A percentile compares a stretch with the other conserved stretches of the same genome.
Evolutionary conservation across 2,888 invertebrate species (phyloP).

Genomic region (Chorisops tibialis): DNA sequence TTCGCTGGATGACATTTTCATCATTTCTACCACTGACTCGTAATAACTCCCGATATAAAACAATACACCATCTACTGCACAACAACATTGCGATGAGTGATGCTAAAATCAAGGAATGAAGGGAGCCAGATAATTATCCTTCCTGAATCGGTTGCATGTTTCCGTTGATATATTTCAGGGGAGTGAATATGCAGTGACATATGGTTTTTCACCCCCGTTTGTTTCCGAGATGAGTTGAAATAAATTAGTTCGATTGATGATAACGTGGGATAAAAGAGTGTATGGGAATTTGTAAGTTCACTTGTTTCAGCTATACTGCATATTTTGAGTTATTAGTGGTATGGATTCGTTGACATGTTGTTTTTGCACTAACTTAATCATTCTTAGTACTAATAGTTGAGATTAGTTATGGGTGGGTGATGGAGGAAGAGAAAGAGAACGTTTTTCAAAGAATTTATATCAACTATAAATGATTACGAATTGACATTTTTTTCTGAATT

Average conservation of each 20-base stretch:
- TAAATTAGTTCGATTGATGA: constrained; percentile 6
- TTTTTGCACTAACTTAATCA: too few relatives aligned
- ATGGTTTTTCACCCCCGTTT: constrained; percentile 19
- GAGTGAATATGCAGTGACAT: constrained; percentile 24
- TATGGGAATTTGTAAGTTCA: constrained; percentile 22
- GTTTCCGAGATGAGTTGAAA: constrained; percentile 17
- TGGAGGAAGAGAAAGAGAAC: too few relatives aligned
- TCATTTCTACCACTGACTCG: background rate
- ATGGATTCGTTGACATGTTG: too few relatives aligned
- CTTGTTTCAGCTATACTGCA: background rate
- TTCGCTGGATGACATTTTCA: constrained; percentile 16
- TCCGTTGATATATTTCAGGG: background rate
- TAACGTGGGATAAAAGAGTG: constrained; percentile 16
- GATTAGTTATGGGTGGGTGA: too few relatives aligned
- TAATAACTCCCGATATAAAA: constrained; percentile 4
- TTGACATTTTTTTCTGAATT: too few relatives aligned
- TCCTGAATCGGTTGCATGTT: constrained; percentile 17
- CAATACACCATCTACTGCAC: background rate
- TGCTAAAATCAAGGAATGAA: constrained; percentile 24
- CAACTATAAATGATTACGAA: too few relatives aligned
- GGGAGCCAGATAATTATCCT: constrained; percentile 1
- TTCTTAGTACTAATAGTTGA: too few relatives aligned
- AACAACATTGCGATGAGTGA: constrained; percentile 23
- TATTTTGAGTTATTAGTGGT: too few relatives aligned
- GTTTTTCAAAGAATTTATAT: too few relatives aligned